Percentiles rank a stretch among this genome's conserved stretches.
Conservation (phyloP, 2,888 invertebrate genomes). For the Mythimna albipuncta region DNA sequence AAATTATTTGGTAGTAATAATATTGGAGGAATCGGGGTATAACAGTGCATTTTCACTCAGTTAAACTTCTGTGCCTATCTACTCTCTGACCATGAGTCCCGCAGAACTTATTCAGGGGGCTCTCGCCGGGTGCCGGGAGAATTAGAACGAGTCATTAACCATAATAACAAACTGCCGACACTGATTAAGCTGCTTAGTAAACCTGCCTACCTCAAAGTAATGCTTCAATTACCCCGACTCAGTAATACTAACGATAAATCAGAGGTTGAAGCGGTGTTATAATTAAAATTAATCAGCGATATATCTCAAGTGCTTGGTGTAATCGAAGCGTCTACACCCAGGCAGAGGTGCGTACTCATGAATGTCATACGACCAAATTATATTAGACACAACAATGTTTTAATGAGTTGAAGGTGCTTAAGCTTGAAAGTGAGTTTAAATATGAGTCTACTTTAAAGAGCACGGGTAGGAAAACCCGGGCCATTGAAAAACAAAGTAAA, state of each 20-base stretch:
- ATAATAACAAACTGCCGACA: conserved; percentile 73
- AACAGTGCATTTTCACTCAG: neutral
- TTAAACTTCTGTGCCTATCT: conserved; percentile 8
- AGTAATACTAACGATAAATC: conserved; percentile 59
- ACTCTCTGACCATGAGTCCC: conserved; percentile 14
- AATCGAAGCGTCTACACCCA: conserved; percentile 14
- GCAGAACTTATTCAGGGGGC: conserved; percentile 59
- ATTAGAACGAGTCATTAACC: conserved; percentile 74
- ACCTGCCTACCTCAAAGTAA: conserved; percentile 70
- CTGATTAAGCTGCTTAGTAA: conserved; percentile 75
- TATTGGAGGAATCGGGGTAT: too few species aligned
- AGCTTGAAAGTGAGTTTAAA: neutral
- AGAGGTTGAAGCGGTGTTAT: conserved; percentile 37
- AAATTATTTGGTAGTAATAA: too few species aligned
- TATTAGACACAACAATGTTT: neutral
- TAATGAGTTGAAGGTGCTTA: neutral
- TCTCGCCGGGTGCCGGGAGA: conserved; percentile 59
- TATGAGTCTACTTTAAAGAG: too few species aligned
- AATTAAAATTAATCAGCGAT: conserved; percentile 61
- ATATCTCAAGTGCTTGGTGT: conserved; percentile 32
- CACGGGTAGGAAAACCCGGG: too few species aligned
- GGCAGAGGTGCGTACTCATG: neutral
- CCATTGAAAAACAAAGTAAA: too few species aligned
- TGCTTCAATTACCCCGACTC: conserved; percentile 61
- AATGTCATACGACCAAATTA: neutral